These are phyloP conservation scores for Sus scrofa DNA, from an alignment of 2,113 vertebrate genomes.

Conservation along the genomic window T2T-Sscrofa CM000814.6:15184001-15184500, in stretches of 20 bases:
- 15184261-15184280: conserved; percentile 18
- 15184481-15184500: conserved; percentile 65
- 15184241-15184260: neutral
- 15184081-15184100: neutral
- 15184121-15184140: neutral
- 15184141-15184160: fast-evolving
- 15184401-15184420: conserved; percentile 72
- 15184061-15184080: neutral
- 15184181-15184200: neutral
- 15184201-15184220: neutral
- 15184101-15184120: neutral
- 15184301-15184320: neutral
- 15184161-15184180: fast-evolving
- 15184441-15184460: conserved; percentile 66
- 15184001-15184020: neutral
- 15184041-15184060: neutral
- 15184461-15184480: conserved; percentile 69
- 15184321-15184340: conserved; percentile 27
- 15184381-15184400: conserved; percentile 57
- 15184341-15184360: conserved; percentile 73
- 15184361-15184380: conserved; percentile 60
- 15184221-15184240: neutral
- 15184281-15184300: conserved; percentile 26
- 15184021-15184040: neutral
- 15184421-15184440: conserved; percentile 26